Base-by-base conservation (phyloP, 2,113 vertebrate species). In the Symphodus melops region DNA sequence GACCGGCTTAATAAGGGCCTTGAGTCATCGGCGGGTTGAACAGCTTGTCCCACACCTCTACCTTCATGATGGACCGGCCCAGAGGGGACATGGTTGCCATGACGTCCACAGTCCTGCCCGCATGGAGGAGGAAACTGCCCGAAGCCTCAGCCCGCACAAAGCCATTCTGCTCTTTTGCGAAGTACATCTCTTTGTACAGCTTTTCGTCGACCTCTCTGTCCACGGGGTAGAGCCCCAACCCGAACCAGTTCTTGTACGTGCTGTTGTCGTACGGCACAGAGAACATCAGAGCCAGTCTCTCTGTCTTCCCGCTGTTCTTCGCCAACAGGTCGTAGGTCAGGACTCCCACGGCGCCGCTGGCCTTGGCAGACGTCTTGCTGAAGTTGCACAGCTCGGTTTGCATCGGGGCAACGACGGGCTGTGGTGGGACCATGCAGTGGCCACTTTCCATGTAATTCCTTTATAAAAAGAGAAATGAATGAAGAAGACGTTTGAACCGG, bases 121-220 rank as follows among this genome's bases (percentile, higher is more conserved):
- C 16, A 10, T 14, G 83, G 9, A 33, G 73, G 67, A 93, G 56
- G 1, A 75, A 37, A 5, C 54, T 52, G 48, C 92, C 92, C 0
- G 33, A 60, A 13, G 80, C 62, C 76, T 92, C 72, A 33, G 4
- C 10, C 20, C 91, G 81, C 9, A 79, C 23, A 6, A 93, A 94
- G 59, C 53, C 58, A 1, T 13, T 1, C 52, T 53, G 68, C 8
- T 88, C 76, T 10, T 91, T 88, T 42, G 83, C 36, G 37, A 92
- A 72, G 12, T 93, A 93, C 93, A 94, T 91, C 61, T 93, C 84
- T 36, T 92, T 88, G 74, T 81, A 93, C 55, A 94, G 74, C 3
- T 12, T 9, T 28, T 88, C 58, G 16, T 93, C 20, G 60, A 78
- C 85, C 36, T 79, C 78, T 7, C 62, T 82, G 14, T 13, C 55